These are phyloP conservation scores for Ochropleura plecta DNA, from an alignment of 2,888 invertebrate genomes.

Conservation along the genomic window DNA sequence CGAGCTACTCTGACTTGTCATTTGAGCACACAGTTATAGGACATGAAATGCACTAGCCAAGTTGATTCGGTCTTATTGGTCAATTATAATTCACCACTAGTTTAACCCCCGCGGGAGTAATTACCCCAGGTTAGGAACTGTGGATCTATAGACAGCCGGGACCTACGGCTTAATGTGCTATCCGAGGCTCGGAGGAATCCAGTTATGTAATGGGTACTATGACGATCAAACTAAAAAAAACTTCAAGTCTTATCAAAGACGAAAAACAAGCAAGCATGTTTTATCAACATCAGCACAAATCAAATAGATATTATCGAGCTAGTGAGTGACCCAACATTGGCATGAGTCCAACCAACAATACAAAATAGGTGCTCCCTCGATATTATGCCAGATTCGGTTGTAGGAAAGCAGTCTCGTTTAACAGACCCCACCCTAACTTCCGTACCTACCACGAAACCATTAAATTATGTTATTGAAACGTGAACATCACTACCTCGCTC, in stretches of 20 bases:
- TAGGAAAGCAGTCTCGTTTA: slow-evolving; percentile 22
- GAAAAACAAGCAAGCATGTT: slow-evolving; percentile 30
- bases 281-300: slow-evolving; percentile 51
- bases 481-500: slow-evolving; percentile 32
- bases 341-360: slow-evolving; percentile 65
- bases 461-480: slow-evolving; percentile 30
- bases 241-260: slow-evolving; percentile 7
- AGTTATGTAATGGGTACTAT: too few relatives aligned
- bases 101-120: too few relatives aligned
- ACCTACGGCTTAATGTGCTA: too few relatives aligned
- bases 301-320: slow-evolving; percentile 70
- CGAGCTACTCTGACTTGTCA: too few relatives aligned
- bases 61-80: too few relatives aligned
- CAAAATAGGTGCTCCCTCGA: slow-evolving; percentile 13
- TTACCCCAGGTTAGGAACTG: too few relatives aligned
- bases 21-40: too few relatives aligned
- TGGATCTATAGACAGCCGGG: too few relatives aligned
- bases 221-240: neutral
- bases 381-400: slow-evolving; percentile 20
- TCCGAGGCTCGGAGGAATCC: too few relatives aligned
- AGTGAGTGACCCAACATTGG: slow-evolving; percentile 71
- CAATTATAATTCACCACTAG: too few relatives aligned
- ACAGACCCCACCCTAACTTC: slow-evolving; percentile 21
- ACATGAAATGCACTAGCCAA: too few relatives aligned
- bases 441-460: slow-evolving; percentile 41